Evolutionary conservation across 2,797 vertebrate species (phyloP).

Genomic region (Amazona ochrocephala): DNA sequence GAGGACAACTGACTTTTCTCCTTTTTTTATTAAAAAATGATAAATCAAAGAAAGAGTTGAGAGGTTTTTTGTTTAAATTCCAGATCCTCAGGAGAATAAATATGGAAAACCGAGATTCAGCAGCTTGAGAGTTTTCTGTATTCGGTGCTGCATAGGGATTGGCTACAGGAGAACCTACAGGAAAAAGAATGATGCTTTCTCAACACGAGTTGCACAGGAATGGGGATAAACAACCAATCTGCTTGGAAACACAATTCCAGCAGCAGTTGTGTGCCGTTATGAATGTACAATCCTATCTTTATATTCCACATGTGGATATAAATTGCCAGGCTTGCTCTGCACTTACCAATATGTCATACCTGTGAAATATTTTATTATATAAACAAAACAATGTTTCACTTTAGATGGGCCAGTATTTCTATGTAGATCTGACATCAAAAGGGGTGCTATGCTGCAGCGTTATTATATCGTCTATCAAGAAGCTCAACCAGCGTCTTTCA

Average conservation of each 20-base stretch:
- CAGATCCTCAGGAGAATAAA: background rate
- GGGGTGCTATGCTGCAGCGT: background rate
- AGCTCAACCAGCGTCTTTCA: background rate
- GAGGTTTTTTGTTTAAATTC: background rate
- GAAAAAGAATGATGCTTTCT: background rate
- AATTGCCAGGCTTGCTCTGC: slow-evolving; percentile 49
- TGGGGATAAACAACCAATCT: slow-evolving; percentile 19
- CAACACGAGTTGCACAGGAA: background rate
- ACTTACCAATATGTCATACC: slow-evolving; percentile 45
- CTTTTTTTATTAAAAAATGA: background rate
- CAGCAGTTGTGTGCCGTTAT: slow-evolving; percentile 6
- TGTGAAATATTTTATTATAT: slow-evolving; percentile 68
- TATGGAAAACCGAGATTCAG: background rate
- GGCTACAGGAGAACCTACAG: background rate
- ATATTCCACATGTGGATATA: slow-evolving; percentile 57
- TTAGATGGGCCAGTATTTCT: slow-evolving; percentile 40
- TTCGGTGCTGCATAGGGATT: background rate
- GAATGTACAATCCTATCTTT: slow-evolving; percentile 55
- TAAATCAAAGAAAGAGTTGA: background rate
- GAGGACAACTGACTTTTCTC: background rate
- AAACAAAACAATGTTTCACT: slow-evolving; percentile 61
- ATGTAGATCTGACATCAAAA: slow-evolving; percentile 28
- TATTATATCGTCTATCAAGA: background rate
- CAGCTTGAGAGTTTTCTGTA: background rate
- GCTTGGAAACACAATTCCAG: slow-evolving; percentile 24